Base-by-base conservation (phyloP, 2,113 vertebrate species). In the Paramormyrops kingsleyae region DNA sequence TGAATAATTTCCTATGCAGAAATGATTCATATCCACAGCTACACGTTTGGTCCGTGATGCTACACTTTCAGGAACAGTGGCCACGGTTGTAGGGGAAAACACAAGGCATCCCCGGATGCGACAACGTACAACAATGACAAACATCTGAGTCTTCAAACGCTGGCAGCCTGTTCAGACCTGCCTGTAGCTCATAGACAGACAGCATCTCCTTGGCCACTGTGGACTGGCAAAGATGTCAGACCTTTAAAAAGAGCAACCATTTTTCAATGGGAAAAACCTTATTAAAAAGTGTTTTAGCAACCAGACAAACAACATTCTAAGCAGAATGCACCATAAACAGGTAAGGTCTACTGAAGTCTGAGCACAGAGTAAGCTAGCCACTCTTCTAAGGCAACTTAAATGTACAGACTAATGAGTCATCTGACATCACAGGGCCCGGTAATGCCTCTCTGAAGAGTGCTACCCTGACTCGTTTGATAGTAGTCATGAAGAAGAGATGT, bases 351-450 rank as follows among this genome's bases (percentile, higher is more conserved):
- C 53, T 85, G 53, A 62, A 88, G 62, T 59, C 52, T 88, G 12
- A 84, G 19, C 52, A 44, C 50, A 84, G 21, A 44, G 50, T 85
- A 62, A 59, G 46, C 77, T 84, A 42, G 52, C 19, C 53, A 83
- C 50, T 89, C 88, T 83, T 44, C 77, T 44, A 62, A 84, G 52
- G 80, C 39, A 89, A 89, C 52, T 42, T n/a, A 89, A 84, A 59
- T 47, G 50, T 84, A 85, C 50, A 84, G 50, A 83, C 6, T 35
- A 7, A 59, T n/a, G 13, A 42, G 19, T 49, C 88, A 62, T 12
- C 35, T 49, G 47, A 49, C 49, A 8, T 4, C 46, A 59, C 52
- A 89, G 56, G 83, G 21, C 42, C 80, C 12, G 83, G 50, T 31
- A 83, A 56, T 35, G 17, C 4, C 70, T 83, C 35, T 35, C 44